Base-by-base conservation (phyloP, 2,113 vertebrate species). In the Ailuropoda melanoleuca region DNA sequence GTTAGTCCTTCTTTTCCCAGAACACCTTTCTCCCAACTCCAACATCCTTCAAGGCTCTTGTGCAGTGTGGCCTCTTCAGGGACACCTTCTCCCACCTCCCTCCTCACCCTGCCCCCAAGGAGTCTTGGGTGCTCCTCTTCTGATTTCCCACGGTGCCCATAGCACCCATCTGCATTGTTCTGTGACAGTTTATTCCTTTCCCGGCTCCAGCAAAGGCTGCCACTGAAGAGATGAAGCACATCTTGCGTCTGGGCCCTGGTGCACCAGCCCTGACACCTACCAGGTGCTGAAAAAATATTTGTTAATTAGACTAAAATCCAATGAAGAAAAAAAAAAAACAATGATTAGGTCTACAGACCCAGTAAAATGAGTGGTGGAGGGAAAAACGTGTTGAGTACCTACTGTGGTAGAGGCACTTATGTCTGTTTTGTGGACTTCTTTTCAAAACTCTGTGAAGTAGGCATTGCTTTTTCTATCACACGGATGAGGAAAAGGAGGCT, bases 111-210 rank as follows among this genome's bases (percentile, higher is more conserved):
- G 9, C 4, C 68, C 55, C 24, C 21, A 4, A 3, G 9, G 50
- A 23, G 53, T 37, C 53, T 83, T 34, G 2, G 37, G 12, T 7
- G 9, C 18, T 53, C 14, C 55, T 50, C 4, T 68, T 56, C 43
- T 1, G 15, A 43, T 37, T 83, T 62, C 53, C 43, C 60, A 23
- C 1, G 0, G 1, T 24, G 31, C 9, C 48, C 12, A 12, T 1
- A 15, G 31, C 10, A 72, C 37, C 31, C 75, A 37, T 37, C 55
- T 34, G 2, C 4, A 0, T 8, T 80, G 21, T 74, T 89, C 62
- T 68, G 6, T 17, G 62, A 39, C 23, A 7, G 19, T 29, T 55
- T 6, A 24, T 64, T 39, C 34, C 29, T 58, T 86, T 43, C 48
- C 66, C 3, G 50, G 37, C 43, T 94, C 92, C 4, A 8, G 78